Evolutionary conservation across 2,888 invertebrate species (phyloP).

Genomic region (Tenthredo mesomela): DNA sequence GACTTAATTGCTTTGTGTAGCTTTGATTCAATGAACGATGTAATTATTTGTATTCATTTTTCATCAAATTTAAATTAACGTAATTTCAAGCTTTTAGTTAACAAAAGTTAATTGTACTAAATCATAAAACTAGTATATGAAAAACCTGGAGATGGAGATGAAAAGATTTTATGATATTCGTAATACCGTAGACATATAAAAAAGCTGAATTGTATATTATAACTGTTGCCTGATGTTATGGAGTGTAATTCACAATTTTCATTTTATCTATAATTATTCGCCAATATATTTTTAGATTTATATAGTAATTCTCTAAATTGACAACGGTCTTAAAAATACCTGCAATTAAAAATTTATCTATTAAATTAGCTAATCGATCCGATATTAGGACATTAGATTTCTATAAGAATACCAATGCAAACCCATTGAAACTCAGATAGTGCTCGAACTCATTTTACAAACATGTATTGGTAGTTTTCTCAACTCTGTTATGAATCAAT

Average conservation of each 20-base stretch:
- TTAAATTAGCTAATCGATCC: neutral
- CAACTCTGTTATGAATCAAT: neutral
- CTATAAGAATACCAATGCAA: neutral
- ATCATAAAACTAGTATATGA: neutral
- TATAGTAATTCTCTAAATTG: neutral
- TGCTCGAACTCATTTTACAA: neutral
- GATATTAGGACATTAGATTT: neutral
- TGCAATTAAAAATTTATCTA: conserved; percentile 10
- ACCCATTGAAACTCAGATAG: neutral
- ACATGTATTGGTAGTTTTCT: neutral
- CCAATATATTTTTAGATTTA: neutral
- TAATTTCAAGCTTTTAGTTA: conserved; percentile 28
- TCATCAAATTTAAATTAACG: neutral
- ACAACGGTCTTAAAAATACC: conserved; percentile 36
- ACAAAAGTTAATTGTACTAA: conserved; percentile 15
- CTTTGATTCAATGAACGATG: conserved; percentile 21
- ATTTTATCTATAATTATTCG: neutral
- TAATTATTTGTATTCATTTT: conserved; percentile 34
- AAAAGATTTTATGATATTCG: conserved; percentile 1
- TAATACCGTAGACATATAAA: conserved; percentile 20
- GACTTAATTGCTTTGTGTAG: conserved; percentile 28
- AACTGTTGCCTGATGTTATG: conserved; percentile 28
- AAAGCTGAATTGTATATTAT: conserved; percentile 38
- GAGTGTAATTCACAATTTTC: conserved; percentile 2
- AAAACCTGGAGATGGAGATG: neutral